Evolutionary conservation across 2,888 invertebrate species (phyloP).

Genomic region (Calameuta pallipes): DNA sequence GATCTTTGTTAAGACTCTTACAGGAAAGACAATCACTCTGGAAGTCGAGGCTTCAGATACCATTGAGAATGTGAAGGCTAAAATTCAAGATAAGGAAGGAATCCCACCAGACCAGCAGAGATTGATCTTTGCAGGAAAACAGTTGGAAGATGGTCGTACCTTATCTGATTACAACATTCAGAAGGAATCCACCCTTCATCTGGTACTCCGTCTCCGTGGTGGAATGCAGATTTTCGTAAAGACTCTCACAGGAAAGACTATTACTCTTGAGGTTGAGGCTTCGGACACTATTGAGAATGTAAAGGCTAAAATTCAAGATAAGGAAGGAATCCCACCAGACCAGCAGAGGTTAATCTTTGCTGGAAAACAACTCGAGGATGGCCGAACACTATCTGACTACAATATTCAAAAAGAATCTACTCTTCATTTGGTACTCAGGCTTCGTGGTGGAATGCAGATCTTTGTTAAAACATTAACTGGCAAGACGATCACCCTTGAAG

Average conservation of each 20-base stretch:
- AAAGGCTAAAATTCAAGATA: conserved; percentile 35
- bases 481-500: conserved; percentile 27
- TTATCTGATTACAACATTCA: conserved; percentile 34
- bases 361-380: conserved; percentile 36
- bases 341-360: conserved; percentile 36
- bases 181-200: conserved; percentile 32
- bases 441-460: conserved; percentile 32
- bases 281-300: conserved; percentile 35
- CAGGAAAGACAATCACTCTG: conserved; percentile 36
- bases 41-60: conserved; percentile 38
- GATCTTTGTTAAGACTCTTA: conserved; percentile 36
- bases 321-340: conserved; percentile 38
- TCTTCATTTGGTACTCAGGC: conserved; percentile 29
- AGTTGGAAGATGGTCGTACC: conserved; percentile 33
- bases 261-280: conserved; percentile 34
- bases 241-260: conserved; percentile 32
- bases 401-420: conserved; percentile 33
- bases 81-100: conserved; percentile 39
- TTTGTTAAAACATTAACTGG: conserved; percentile 29
- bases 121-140: conserved; percentile 34
- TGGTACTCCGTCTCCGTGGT: conserved; percentile 32
- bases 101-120: conserved; percentile 36
- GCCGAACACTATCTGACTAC: conserved; percentile 31
- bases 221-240: conserved; percentile 36
- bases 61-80: conserved; percentile 35